Conservation (phyloP, 2,113 vertebrate species). For the Thunnus maccoyii region DNA sequence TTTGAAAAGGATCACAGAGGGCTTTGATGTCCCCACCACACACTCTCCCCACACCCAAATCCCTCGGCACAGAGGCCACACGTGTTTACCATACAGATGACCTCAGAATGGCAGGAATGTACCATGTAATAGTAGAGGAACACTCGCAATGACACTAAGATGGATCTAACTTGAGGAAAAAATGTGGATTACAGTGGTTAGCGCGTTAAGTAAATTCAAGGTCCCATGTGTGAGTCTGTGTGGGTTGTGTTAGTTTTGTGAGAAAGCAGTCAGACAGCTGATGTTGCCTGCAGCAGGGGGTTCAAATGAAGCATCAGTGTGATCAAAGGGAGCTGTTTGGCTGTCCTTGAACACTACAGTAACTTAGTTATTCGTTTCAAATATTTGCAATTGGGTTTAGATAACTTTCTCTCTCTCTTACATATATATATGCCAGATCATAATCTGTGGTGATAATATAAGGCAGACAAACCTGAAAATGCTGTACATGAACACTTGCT, state of each 20-base stretch:
- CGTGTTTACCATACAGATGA: conserved; percentile 81
- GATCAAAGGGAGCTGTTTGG: conserved; percentile 48
- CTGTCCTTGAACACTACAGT: conserved; percentile 15
- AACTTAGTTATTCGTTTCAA: conserved; percentile 17
- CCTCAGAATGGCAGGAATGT: conserved; percentile 78
- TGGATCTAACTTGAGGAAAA: conserved; percentile 21
- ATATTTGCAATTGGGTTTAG: conserved; percentile 33
- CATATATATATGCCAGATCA: not conserved
- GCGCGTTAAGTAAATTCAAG: not conserved
- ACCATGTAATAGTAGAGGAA: conserved; percentile 59
- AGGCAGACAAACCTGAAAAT: not conserved
- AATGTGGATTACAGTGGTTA: not conserved
- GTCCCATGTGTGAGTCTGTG: not conserved
- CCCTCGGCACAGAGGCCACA: conserved; percentile 49
- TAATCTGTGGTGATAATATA: not conserved
- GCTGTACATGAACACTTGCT: no score
- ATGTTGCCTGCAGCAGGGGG: conserved; percentile 16
- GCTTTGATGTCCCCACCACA: conserved; percentile 73
- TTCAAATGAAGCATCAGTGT: conserved; percentile 14
- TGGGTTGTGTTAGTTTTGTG: conserved; percentile 1
- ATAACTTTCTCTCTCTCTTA: conserved; percentile 4
- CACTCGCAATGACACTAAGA: conserved; percentile 23
- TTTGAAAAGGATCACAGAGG: conserved; percentile 75
- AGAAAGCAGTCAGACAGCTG: conserved; percentile 19
- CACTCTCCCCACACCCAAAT: conserved; percentile 27